A percentile compares a stretch with the other conserved stretches of the same genome.
These are phyloP conservation scores for Andrena trimmerana DNA, from an alignment of 2,888 invertebrate species.

Conservation along the genomic window DNA sequence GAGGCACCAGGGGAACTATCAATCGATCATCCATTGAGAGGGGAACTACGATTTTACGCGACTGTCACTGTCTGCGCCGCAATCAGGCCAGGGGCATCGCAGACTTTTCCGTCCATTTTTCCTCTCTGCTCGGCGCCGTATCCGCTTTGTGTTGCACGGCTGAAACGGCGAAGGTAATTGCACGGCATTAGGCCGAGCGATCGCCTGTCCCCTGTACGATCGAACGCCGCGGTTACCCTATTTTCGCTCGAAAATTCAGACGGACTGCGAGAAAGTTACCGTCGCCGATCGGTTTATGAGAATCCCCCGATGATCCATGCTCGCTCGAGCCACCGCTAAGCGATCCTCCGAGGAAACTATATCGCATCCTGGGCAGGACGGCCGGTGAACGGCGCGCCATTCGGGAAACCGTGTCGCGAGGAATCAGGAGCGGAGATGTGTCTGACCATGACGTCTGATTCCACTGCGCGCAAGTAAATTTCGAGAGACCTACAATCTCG, in stretches of 20 bases:
- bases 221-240: slow-evolving; percentile 42
- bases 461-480: not conserved
- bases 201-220: not conserved
- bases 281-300: not conserved
- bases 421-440: slow-evolving; percentile 19
- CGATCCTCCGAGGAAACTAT: slow-evolving; percentile 13
- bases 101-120: not conserved
- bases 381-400: slow-evolving; percentile 10
- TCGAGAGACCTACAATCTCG: not conserved
- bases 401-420: slow-evolving; percentile 38
- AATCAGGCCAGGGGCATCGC: slow-evolving; percentile 45
- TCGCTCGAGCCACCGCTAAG: not conserved
- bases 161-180: slow-evolving; percentile 52
- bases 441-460: slow-evolving; percentile 18
- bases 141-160: slow-evolving; percentile 22
- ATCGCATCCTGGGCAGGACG: slow-evolving; percentile 12
- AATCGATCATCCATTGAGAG: slow-evolving; percentile 7
- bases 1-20: slow-evolving; percentile 15
- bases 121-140: not conserved
- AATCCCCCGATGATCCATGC: slow-evolving; percentile 15
- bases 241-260: slow-evolving; percentile 60
- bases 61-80: slow-evolving; percentile 33
- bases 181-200: slow-evolving; percentile 2
- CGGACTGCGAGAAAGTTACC: slow-evolving; percentile 54
- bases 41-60: slow-evolving; percentile 17